phyloP scores from a whole-genome alignment of 2,113 vertebrate species.

The Corythaixoides concolor region DNA sequence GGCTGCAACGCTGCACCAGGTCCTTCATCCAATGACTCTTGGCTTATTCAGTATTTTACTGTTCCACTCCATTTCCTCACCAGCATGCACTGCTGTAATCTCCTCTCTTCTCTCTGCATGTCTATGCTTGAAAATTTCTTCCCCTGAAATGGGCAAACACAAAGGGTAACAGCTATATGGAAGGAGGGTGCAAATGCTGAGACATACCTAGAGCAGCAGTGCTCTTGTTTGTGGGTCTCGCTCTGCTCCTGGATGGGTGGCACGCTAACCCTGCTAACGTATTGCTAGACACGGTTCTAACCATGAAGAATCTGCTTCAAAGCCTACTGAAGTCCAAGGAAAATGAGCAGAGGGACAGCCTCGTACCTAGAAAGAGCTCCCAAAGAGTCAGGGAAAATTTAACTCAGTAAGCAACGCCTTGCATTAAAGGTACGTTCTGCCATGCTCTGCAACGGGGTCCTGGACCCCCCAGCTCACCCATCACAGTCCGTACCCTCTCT shows the following conservation, averaged over 20 bases:
- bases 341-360: background rate
- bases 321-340: background rate
- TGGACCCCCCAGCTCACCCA: background rate
- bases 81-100: background rate
- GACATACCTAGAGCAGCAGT: background rate
- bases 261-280: background rate
- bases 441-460: background rate
- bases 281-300: too few relatives aligned
- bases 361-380: background rate
- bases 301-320: background rate
- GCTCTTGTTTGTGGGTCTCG: background rate
- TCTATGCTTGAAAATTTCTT: background rate
- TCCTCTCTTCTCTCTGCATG: background rate
- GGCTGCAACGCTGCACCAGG: background rate
- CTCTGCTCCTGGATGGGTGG: background rate
- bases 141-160: accelerated
- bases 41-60: background rate
- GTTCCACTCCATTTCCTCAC: background rate
- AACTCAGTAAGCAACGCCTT: background rate
- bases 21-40: background rate
- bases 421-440: background rate
- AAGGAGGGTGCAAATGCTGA: background rate
- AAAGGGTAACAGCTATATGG: background rate
- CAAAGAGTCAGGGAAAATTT: background rate
- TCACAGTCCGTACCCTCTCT: background rate